Base-by-base conservation (phyloP, 2,888 invertebrate genomes). In the Luffia ferchaultella region DNA sequence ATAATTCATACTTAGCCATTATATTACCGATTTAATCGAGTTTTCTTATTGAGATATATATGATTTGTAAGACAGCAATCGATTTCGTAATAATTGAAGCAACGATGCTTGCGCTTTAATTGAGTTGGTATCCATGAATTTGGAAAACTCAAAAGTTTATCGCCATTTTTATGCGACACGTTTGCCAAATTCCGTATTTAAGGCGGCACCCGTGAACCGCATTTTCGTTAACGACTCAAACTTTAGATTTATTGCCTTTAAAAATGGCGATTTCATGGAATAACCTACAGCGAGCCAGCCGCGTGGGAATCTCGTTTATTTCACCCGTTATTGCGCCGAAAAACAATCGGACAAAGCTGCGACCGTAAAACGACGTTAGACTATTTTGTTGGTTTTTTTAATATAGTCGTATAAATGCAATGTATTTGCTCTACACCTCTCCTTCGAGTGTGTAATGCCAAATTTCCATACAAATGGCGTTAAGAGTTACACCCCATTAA, bases 151-250 rank as follows among this genome's bases (percentile, higher is more conserved):
- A n/a, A n/a, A n/a, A 55, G 46, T 57, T 55, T 54, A 60, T 58
- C 53, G 57, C 56, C 48, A 18, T 46, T 57, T 64, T 59, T 58
- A 60, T 59, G 57, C 50, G 53, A 55, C 57, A 51, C 52, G 53
- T 44, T 16, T 51, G 50, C 50, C 54, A 58, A 61, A 57, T 55
- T 53, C 16, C 18, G 48, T 48, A 48, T 48, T 48, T 48, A 48
- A 48, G 41, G 42, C 48, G 30, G 12, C 30, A 30, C 30, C 30
- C 30, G 5, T 3, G 5, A 12, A 30, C 30, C 30, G 30, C 30
- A 9, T 40, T 53, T 45, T 45, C 46, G 48, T 50, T 48, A 53
- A 53, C 41, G 46, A 30, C 43, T 9, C 30, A 3, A 53, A 53
- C 50, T 53, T 53, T 48, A 48, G 50, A 53, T 53, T 50, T 50